Evolutionary conservation across 1,140 invertebrate genomes (phyloP).

Genomic region (Saccostrea echinata): DNA sequence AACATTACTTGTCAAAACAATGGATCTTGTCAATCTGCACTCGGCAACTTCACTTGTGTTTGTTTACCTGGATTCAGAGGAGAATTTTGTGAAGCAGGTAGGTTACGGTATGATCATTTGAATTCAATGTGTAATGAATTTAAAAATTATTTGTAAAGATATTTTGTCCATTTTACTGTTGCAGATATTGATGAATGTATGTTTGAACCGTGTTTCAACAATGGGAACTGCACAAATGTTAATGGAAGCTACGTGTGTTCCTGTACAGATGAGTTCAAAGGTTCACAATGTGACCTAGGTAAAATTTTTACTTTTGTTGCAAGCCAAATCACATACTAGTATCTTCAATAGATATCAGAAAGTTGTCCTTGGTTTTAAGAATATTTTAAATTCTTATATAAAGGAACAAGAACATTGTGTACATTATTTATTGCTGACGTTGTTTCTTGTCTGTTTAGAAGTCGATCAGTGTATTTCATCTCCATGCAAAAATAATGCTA

Average conservation of each 20-base stretch:
- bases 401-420: not conserved
- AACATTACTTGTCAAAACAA: slow-evolving; percentile 92
- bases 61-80: slow-evolving; percentile 92
- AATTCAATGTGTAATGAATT: not conserved
- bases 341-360: not conserved
- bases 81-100: slow-evolving; percentile 87
- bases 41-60: slow-evolving; percentile 90
- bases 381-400: not conserved
- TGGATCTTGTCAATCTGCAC: slow-evolving; percentile 90
- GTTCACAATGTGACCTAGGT: slow-evolving; percentile 39
- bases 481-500: slow-evolving; percentile 46
- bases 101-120: not conserved
- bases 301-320: not conserved
- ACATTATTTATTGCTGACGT: not conserved
- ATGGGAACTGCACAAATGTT: slow-evolving; percentile 46
- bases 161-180: not conserved
- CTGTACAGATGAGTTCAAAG: slow-evolving; percentile 43
- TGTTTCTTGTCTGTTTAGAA: slow-evolving; percentile 21
- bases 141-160: not conserved
- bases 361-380: not conserved
- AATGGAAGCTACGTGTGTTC: slow-evolving; percentile 45
- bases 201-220: slow-evolving; percentile 44
- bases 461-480: slow-evolving; percentile 43
- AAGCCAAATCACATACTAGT: not conserved
- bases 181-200: slow-evolving; percentile 40